These are phyloP conservation scores for Lynx canadensis DNA, from an alignment of 2,113 vertebrate genomes.

Conservation along the genomic window DNA sequence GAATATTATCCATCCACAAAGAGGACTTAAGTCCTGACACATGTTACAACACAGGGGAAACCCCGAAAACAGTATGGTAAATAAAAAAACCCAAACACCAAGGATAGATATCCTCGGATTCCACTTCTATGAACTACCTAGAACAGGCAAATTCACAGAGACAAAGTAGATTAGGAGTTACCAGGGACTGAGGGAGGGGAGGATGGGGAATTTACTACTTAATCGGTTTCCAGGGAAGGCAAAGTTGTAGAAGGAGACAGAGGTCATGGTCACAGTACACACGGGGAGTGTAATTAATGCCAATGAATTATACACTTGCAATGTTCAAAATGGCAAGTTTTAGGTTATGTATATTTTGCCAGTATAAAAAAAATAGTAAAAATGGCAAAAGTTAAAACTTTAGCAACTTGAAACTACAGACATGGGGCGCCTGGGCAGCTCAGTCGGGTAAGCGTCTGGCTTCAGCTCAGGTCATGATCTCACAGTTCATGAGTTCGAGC, in stretches of 20 bases:
- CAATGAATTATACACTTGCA: accelerated
- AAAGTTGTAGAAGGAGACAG: accelerated
- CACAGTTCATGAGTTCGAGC: too few species aligned
- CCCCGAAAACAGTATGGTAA: background rate
- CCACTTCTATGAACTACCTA: background rate
- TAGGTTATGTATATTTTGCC: background rate
- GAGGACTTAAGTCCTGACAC: background rate
- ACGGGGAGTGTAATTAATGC: accelerated
- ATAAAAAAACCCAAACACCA: background rate
- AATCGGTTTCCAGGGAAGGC: background rate
- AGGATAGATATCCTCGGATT: too few species aligned
- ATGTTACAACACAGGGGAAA: background rate
- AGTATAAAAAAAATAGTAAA: background rate
- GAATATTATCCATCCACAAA: too few species aligned
- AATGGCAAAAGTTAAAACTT: background rate
- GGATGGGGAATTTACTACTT: background rate
- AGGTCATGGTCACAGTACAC: accelerated
- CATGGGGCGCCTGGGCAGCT: too few species aligned
- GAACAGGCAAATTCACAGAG: accelerated
- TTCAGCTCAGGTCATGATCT: too few species aligned
- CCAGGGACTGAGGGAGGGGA: accelerated
- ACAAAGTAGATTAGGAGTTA: background rate
- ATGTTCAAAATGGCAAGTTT: background rate
- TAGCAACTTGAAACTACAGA: background rate
- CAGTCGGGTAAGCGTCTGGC: too few species aligned